phyloP scores from a whole-genome alignment of 2,113 vertebrate species.

The Bambusicola thoracicus region DNA sequence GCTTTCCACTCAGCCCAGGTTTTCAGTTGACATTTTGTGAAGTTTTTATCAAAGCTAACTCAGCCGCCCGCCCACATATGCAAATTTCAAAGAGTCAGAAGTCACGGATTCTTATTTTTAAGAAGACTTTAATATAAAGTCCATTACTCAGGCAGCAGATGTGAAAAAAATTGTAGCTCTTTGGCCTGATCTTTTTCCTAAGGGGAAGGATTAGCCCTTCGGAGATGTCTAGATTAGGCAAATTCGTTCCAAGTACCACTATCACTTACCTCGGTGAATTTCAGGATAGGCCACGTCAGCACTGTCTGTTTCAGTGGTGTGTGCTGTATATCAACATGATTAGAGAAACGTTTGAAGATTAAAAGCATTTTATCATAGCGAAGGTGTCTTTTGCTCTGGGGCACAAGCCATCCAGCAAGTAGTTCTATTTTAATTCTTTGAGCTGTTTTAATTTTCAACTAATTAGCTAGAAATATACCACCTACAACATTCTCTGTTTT shows the following conservation, averaged over 20 bases:
- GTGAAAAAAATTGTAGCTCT: not conserved
- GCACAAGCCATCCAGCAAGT: slow-evolving; percentile 32
- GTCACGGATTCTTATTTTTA: not conserved
- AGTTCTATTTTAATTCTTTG: slow-evolving; percentile 51
- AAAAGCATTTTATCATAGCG: slow-evolving; percentile 46
- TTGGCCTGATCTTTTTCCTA: not conserved
- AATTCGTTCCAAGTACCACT: not conserved
- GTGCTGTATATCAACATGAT: not conserved
- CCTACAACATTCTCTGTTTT: slow-evolving; percentile 36
- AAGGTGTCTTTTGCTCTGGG: slow-evolving; percentile 41
- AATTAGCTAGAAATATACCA: slow-evolving; percentile 59
- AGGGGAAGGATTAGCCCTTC: not conserved
- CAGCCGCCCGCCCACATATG: not conserved
- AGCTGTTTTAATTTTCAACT: slow-evolving; percentile 57
- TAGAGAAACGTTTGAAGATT: slow-evolving; percentile 50
- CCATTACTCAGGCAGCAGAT: not conserved
- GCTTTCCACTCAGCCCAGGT: not conserved
- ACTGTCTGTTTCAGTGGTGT: not conserved
- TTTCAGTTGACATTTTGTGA: not conserved
- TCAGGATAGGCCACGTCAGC: not conserved
- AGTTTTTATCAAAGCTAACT: not conserved
- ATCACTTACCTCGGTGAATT: slow-evolving; percentile 5
- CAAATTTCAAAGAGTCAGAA: not conserved
- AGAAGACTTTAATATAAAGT: not conserved
- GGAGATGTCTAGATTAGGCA: not conserved